Evolutionary conservation across 2,888 invertebrate species (phyloP), one percentile per base, ranked within the genome.

Genomic region (Nematopogon swammerdamellus): DNA sequence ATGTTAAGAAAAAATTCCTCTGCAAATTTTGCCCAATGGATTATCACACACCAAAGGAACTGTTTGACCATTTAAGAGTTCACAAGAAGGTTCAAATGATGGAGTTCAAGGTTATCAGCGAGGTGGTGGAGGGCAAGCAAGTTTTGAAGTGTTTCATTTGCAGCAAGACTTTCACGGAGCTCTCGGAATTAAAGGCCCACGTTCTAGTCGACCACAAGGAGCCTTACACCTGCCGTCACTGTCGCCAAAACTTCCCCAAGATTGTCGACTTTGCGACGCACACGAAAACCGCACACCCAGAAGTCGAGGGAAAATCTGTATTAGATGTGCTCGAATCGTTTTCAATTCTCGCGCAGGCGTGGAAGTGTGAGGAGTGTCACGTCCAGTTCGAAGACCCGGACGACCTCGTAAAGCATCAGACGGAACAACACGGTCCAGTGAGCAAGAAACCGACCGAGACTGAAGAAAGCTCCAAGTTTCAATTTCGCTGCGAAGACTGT

Each of bases 1-100:
- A 77, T 42, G 48, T 44, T 11, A 60, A 70, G 47, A 76, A 74
- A 54, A 66, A 67, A 50, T 76, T 72, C 50, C 69, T 72, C 0
- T 79, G 79, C 53, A 79, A 79, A 58, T 77, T 79, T 52, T 79
- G 79, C 50, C 79, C 79, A 0, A 75, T 75, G n/a, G 74, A 76
- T 54, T 76, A 76, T 47, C 63, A 68, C 50, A 74, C 72, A 0
- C 59, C 71, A 0, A 77, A 76, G 53, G 72, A 73, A 49, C 59
- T 79, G 2, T 74, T 77, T 54, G 72, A 71, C 59, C 79, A 79
- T 58, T 57, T 79, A 18, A 70, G 70, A 55, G 61, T 68, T 42
- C 79, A 79, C 53, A 76, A 75, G 54, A 73, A 72, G 59, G 73
- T 76, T 1, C 79, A 79, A 50, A 52, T 76, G n/a, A 73, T 68